Percentiles rank a stretch among this genome's conserved stretches.
Conservation (phyloP, 2,113 vertebrate species). For the Hipposideros armiger region DNA sequence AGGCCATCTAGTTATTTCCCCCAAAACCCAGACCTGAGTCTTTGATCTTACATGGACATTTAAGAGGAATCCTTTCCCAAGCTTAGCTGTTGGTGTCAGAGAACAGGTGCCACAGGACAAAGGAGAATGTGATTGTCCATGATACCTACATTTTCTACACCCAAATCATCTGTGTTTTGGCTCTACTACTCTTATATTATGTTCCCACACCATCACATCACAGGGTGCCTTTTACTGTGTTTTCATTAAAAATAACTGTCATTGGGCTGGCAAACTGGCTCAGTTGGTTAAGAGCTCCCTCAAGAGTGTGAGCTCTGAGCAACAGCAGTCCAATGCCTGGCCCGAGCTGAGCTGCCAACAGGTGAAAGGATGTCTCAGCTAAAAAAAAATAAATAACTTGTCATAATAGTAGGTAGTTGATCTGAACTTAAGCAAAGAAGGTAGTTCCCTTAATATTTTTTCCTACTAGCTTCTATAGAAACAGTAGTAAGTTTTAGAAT, state of each 20-base stretch:
- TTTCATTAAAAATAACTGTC: conserved; percentile 42
- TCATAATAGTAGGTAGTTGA: not conserved
- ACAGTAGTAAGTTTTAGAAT: conserved; percentile 50
- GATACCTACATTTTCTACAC: not conserved
- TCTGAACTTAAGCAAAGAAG: conserved; percentile 41
- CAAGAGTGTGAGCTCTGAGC: too few species aligned
- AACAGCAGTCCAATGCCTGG: too few species aligned
- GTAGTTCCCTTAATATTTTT: conserved; percentile 41
- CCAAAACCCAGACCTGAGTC: not conserved
- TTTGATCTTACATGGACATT: not conserved
- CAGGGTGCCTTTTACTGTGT: not conserved
- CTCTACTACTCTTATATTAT: too few species aligned
- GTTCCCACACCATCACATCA: not conserved
- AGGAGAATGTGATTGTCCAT: not conserved
- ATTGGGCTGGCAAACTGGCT: too few species aligned
- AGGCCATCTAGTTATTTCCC: not conserved
- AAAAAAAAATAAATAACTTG: not conserved
- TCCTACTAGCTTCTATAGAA: conserved; percentile 33
- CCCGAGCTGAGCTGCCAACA: too few species aligned
- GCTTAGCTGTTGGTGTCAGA: not conserved
- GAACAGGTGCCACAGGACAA: not conserved
- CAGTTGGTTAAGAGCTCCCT: too few species aligned
- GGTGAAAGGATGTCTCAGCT: too few species aligned
- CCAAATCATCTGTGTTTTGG: not conserved
- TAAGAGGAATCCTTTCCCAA: conserved; percentile 10